Percentiles rank a stretch among this genome's conserved stretches.
Evolutionary conservation across 2,797 vertebrate genomes (phyloP).

Genomic region (Remorina albescens): DNA sequence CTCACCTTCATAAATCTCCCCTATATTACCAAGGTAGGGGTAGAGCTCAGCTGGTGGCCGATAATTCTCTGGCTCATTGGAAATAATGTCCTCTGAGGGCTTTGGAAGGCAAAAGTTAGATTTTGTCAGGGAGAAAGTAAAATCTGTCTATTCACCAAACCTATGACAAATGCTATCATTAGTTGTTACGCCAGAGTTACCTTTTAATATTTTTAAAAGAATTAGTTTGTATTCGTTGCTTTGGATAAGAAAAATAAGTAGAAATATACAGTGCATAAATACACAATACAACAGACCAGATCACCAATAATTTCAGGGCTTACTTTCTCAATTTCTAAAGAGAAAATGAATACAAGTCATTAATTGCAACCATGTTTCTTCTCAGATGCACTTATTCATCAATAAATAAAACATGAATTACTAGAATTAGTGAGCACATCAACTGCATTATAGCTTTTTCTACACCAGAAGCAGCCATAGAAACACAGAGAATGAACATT

Average conservation of each 20-base stretch:
- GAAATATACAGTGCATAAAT: not conserved
- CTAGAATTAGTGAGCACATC: not conserved
- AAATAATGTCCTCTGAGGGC: constrained; percentile 89
- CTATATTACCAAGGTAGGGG: constrained; percentile 89
- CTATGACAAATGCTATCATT: not conserved
- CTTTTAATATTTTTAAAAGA: not conserved
- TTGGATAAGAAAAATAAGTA: not conserved
- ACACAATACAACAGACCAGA: not conserved
- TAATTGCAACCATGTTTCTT: constrained; percentile 4
- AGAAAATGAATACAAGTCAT: not conserved
- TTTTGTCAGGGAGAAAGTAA: constrained; percentile 14
- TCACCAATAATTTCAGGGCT: not conserved
- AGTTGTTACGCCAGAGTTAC: not conserved
- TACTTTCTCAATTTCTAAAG: not conserved
- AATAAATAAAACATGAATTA: not conserved
- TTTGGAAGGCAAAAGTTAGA: constrained; percentile 64
- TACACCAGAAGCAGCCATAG: not conserved
- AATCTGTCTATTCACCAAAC: constrained; percentile 9
- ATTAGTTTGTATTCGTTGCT: not conserved
- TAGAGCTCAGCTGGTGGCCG: constrained; percentile 91
- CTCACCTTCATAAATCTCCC: constrained; percentile 92
- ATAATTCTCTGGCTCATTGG: constrained; percentile 89
- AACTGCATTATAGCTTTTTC: not conserved
- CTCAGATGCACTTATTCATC: not conserved
- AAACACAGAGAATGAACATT: not conserved